Percentiles rank a stretch among this genome's conserved stretches.
These are phyloP conservation scores for Xanthorhoe spadicearia DNA, from an alignment of 2,888 invertebrate genomes.

Conservation along the genomic window DNA sequence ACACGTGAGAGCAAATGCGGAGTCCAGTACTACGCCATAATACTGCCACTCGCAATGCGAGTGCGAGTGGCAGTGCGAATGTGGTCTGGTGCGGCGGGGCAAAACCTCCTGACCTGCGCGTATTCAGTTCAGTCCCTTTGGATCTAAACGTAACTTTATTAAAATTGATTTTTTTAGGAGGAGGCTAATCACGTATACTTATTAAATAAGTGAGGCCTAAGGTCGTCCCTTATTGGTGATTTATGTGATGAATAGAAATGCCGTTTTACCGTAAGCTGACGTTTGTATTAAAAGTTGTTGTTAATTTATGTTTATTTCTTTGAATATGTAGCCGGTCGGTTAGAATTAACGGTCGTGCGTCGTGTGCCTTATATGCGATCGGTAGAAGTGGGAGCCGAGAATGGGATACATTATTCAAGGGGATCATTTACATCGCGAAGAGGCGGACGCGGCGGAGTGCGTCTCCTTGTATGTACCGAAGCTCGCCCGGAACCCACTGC, in stretches of 20 bases:
- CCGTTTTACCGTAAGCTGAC: conserved; percentile 34
- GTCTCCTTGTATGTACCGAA: conserved; percentile 74
- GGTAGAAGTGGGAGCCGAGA: conserved; percentile 72
- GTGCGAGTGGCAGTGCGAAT: too few species aligned
- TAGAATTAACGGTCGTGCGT: conserved; percentile 77
- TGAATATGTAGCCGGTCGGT: conserved; percentile 66
- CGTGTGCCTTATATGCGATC: conserved; percentile 75
- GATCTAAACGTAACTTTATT: not conserved
- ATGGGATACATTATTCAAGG: conserved; percentile 83
- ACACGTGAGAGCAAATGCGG: too few species aligned
- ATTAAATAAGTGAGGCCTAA: conserved; percentile 2
- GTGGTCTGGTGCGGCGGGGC: too few species aligned
- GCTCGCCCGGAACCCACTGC: conserved; percentile 72
- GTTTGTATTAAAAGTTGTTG: conserved; percentile 36
- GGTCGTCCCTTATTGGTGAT: conserved; percentile 11
- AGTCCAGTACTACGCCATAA: too few species aligned
- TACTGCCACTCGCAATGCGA: too few species aligned
- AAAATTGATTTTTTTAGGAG: not conserved
- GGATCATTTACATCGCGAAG: conserved; percentile 81
- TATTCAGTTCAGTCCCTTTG: not conserved
- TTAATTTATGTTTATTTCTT: conserved; percentile 51
- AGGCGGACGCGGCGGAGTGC: conserved; percentile 73
- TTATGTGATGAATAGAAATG: conserved; percentile 25
- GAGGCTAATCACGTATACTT: not conserved
- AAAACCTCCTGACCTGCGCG: too few species aligned